Evolutionary conservation across 2,113 vertebrate species (phyloP).

Genomic region (Actenoides lindsayi): DNA sequence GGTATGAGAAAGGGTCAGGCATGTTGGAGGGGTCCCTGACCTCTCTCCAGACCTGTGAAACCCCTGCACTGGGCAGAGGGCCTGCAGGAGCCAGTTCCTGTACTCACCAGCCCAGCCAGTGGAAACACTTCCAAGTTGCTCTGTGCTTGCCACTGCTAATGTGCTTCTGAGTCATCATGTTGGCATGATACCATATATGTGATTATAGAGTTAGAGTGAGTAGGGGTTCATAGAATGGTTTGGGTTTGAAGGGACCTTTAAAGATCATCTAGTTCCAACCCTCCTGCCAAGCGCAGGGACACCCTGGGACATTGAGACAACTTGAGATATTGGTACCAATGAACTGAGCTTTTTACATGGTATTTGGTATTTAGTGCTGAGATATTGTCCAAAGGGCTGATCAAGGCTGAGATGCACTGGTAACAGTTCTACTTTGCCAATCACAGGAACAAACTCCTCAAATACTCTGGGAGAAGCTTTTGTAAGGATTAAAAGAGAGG

Average conservation of each 20-base stretch:
- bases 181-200: fast-evolving
- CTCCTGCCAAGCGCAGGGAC: no score
- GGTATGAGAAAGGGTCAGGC: not conserved
- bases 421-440: not conserved
- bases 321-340: not conserved
- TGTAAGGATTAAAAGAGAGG: not conserved
- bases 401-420: not conserved
- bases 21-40: fast-evolving
- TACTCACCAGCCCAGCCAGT: fast-evolving
- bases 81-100: fast-evolving
- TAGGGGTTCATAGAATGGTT: not conserved
- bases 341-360: not conserved
- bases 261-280: no score
- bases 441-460: not conserved
- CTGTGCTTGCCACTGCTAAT: not conserved
- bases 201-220: not conserved
- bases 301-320: no score
- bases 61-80: not conserved
- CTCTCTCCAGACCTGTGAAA: not conserved
- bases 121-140: not conserved
- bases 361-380: not conserved
- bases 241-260: no score
- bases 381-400: not conserved
- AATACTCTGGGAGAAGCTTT: not conserved
- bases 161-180: fast-evolving